phyloP scores from a whole-genome alignment of 2,113 vertebrate genomes.

The Apodemus sylvaticus region DNA sequence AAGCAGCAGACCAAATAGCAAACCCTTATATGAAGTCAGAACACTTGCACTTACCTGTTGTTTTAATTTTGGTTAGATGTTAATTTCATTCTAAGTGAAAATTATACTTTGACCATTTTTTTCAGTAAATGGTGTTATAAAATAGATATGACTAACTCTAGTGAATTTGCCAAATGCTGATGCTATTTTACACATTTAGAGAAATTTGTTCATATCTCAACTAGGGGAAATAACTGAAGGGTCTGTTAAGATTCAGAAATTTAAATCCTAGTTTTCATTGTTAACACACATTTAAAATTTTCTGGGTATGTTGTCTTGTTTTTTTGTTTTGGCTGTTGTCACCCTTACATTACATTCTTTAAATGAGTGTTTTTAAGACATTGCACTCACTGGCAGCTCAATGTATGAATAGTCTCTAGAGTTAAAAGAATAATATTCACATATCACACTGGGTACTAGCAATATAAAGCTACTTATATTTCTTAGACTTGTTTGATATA shows the following conservation, averaged over 20 bases:
- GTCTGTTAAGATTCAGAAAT: constrained; percentile 68
- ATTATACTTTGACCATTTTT: constrained; percentile 14
- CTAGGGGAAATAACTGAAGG: constrained; percentile 13
- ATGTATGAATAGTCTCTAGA: constrained; percentile 25
- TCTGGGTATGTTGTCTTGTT: not conserved
- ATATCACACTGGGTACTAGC: constrained; percentile 38
- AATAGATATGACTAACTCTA: constrained; percentile 29
- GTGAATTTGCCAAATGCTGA: not conserved
- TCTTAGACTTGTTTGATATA: constrained; percentile 50
- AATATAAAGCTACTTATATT: constrained; percentile 7
- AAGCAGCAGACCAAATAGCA: constrained; percentile 15
- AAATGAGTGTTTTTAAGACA: not conserved
- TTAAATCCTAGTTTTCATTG: constrained; percentile 72
- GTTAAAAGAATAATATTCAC: constrained; percentile 60
- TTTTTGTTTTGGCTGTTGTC: not conserved
- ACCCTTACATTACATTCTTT: constrained; percentile 54
- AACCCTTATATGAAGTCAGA: constrained; percentile 27
- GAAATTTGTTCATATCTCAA: constrained; percentile 34
- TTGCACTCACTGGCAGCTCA: constrained; percentile 9
- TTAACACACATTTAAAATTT: constrained; percentile 61
- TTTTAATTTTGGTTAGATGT: constrained; percentile 26
- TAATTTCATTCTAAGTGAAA: constrained; percentile 42
- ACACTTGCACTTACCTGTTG: not conserved
- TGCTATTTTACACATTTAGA: constrained; percentile 70
- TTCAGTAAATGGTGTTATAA: constrained; percentile 48